A percentile compares a stretch with the other conserved stretches of the same genome.
Conservation (phyloP, 37 sponge, comb jelly and placozoan species). For the Ephydatia muelleri region DNA sequence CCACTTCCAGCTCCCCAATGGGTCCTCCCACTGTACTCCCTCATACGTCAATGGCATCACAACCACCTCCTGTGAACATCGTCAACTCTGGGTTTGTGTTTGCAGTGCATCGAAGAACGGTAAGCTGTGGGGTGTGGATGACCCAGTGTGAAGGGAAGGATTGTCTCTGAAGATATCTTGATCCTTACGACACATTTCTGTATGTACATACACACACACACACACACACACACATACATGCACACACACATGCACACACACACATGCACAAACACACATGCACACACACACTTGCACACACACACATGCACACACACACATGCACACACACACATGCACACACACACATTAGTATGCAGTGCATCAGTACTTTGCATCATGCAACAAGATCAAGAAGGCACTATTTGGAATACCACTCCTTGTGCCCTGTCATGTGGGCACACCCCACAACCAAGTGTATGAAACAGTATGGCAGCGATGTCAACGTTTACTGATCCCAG, state of each 20-base stretch:
- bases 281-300: neutral
- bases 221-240: neutral
- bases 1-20: neutral
- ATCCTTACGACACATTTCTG: neutral
- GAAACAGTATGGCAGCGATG: slow-evolving; percentile 69
- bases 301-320: neutral
- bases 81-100: slow-evolving; percentile 49
- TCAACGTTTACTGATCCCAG: slow-evolving; percentile 74
- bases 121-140: neutral
- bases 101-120: slow-evolving; percentile 42
- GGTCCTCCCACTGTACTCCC: neutral
- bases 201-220: neutral
- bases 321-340: neutral
- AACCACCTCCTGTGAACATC: neutral
- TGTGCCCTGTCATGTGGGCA: slow-evolving; percentile 60
- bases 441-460: slow-evolving; percentile 61
- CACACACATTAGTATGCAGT: slow-evolving; percentile 35
- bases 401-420: slow-evolving; percentile 86
- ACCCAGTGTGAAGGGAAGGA: neutral
- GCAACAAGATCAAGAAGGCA: slow-evolving; percentile 60
- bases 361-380: slow-evolving; percentile 75
- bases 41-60: neutral
- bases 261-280: neutral
- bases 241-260: neutral
- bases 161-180: neutral